phyloP scores from a whole-genome alignment of 2,113 vertebrate genomes.

The Prietella phreatophila region DNA sequence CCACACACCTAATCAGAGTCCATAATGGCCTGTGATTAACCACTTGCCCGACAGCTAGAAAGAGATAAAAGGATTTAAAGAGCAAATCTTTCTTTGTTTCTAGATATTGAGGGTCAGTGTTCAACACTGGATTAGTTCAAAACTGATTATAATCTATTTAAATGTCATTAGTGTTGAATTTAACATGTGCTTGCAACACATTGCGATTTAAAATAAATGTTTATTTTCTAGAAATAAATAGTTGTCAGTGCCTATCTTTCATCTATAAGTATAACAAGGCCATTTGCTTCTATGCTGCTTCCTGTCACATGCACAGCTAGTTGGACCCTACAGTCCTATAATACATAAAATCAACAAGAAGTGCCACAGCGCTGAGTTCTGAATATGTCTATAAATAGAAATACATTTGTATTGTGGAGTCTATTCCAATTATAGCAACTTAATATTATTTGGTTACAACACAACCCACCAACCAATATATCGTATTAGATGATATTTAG shows the following conservation, averaged over 20 bases:
- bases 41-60: background rate
- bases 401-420: background rate
- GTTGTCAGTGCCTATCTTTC: background rate
- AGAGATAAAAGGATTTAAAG: constrained; percentile 49
- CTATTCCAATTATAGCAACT: background rate
- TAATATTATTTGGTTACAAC: background rate
- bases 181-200: background rate
- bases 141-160: background rate
- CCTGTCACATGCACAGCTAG: too few species aligned
- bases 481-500: background rate
- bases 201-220: background rate
- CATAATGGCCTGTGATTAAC: constrained; percentile 46
- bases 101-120: background rate
- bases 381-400: background rate
- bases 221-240: background rate
- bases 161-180: background rate
- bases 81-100: background rate
- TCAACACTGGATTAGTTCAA: background rate
- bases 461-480: background rate
- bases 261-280: background rate
- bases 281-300: background rate
- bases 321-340: too few species aligned
- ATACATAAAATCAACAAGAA: background rate
- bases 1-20: constrained; percentile 74
- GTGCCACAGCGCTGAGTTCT: background rate